phyloP scores from a whole-genome alignment of 2,888 invertebrate species.

The Choristoneura rosaceana region DNA sequence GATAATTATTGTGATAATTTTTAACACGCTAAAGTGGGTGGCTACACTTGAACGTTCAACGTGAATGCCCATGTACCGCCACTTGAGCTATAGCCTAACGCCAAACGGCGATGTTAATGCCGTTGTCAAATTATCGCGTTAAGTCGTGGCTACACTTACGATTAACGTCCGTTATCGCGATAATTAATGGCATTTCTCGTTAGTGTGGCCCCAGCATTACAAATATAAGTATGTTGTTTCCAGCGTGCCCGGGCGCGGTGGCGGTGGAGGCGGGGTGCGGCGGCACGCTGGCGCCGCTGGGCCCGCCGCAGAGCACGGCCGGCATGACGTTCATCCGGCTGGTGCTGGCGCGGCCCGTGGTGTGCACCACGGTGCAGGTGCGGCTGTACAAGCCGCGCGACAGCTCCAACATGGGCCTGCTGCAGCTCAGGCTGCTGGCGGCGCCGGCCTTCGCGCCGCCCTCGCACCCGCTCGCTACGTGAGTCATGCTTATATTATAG shows the following conservation, averaged over 20 bases:
- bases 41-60: no score
- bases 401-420: constrained; percentile 94
- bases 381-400: constrained; percentile 92
- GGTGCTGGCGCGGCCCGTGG: constrained; percentile 92
- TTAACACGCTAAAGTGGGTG: no score
- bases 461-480: constrained; percentile 70
- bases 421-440: constrained; percentile 94
- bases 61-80: no score
- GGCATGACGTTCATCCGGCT: constrained; percentile 95
- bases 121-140: no score
- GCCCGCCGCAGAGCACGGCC: constrained; percentile 93
- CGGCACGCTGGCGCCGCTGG: constrained; percentile 92
- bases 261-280: constrained; percentile 94
- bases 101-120: no score
- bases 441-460: constrained; percentile 90
- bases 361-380: constrained; percentile 93
- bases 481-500: neutral
- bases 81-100: no score
- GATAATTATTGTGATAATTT: no score
- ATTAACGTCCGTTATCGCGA: no score
- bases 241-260: constrained; percentile 95
- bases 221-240: neutral
- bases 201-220: no score
- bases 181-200: no score
- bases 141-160: no score